Conservation (phyloP, 2,797 vertebrate species). For the Mico argentatus region DNA sequence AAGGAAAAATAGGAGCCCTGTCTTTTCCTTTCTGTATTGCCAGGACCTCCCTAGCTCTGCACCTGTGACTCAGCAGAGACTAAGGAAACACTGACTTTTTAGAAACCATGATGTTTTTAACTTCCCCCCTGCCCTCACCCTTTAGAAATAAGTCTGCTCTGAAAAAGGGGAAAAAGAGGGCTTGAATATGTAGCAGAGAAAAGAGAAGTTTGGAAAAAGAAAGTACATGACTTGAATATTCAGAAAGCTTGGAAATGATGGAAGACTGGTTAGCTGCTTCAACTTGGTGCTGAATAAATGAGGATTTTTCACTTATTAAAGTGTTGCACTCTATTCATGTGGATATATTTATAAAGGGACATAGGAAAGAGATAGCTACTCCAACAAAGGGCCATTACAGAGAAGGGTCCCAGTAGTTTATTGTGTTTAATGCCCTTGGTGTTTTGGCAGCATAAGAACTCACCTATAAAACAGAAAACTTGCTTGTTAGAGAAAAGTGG, state of each 20-base stretch:
- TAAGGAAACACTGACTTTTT: neutral
- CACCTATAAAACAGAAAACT: conserved; percentile 16
- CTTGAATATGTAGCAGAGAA: neutral
- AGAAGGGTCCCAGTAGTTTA: neutral
- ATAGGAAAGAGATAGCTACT: neutral
- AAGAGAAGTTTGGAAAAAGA: neutral
- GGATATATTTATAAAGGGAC: neutral
- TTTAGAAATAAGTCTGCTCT: neutral
- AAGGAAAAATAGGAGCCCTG: neutral
- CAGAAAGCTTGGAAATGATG: neutral
- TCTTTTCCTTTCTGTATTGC: neutral
- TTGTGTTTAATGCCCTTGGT: neutral
- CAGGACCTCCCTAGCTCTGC: neutral
- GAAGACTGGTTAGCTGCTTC: neutral
- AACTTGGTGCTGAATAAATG: neutral
- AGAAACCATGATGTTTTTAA: neutral
- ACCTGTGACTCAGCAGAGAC: neutral
- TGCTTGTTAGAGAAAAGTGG: neutral
- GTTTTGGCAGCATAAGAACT: neutral
- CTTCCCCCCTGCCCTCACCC: neutral
- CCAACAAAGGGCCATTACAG: neutral
- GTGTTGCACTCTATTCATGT: neutral
- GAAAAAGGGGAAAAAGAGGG: neutral
- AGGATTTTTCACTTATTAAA: neutral
- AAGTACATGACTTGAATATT: neutral